Evolutionary conservation across 2,113 vertebrate genomes (phyloP).

Genomic region (Oreamnos americanus): DNA sequence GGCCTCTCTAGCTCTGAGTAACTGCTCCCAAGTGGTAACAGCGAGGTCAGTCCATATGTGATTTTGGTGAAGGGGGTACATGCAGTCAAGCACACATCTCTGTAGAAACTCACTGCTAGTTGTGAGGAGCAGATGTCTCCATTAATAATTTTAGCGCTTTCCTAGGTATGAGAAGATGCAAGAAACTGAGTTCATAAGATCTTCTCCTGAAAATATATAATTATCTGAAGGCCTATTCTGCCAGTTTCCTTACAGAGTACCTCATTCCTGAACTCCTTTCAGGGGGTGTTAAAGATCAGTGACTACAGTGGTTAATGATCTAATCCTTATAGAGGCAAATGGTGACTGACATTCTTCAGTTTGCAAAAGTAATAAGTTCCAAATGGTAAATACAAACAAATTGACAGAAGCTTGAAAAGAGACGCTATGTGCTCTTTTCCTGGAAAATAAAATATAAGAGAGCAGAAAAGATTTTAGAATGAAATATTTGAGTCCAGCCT

Average conservation of each 20-base stretch:
- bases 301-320: neutral
- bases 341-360: neutral
- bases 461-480: neutral
- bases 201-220: neutral
- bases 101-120: neutral
- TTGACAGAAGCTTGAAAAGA: neutral
- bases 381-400: neutral
- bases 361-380: neutral
- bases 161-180: neutral
- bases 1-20: neutral
- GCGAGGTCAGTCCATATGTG: rapidly evolving
- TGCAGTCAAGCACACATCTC: neutral
- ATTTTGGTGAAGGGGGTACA: neutral
- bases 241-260: neutral
- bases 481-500: neutral
- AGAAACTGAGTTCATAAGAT: neutral
- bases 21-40: neutral
- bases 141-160: neutral
- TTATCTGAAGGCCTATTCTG: neutral
- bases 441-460: neutral
- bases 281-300: neutral
- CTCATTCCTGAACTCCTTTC: neutral
- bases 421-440: neutral
- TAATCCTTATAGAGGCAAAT: neutral
- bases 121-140: neutral